Conservation (phyloP, 35 echinoderm and acorn worm genomes). For the Eucidaris tribuloides region DNA sequence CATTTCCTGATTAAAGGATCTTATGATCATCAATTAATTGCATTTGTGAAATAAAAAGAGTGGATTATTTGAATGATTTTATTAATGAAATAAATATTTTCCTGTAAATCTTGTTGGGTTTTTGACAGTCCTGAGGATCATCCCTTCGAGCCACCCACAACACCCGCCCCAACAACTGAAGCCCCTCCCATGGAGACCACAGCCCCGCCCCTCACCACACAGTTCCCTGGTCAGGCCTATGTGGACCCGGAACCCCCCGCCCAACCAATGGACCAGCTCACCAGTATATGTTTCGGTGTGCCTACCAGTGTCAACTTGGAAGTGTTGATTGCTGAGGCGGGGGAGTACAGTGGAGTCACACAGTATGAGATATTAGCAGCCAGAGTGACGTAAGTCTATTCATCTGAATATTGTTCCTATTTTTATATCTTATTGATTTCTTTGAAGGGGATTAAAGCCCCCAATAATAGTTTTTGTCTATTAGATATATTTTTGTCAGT, state of each 20-base stretch:
- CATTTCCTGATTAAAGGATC: too few species aligned
- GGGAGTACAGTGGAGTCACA: constrained; percentile 47
- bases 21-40: too few species aligned
- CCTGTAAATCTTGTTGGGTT: too few species aligned
- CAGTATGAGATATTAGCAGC: constrained; percentile 73
- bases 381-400: constrained; percentile 58
- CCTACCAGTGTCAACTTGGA: constrained; percentile 85
- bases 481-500: too few species aligned
- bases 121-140: constrained; percentile 10
- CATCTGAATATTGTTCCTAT: too few species aligned
- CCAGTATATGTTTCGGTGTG: constrained; percentile 67
- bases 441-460: too few species aligned
- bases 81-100: too few species aligned
- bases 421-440: too few species aligned
- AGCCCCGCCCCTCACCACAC: not conserved
- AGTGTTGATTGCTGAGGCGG: constrained; percentile 73
- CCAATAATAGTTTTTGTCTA: too few species aligned
- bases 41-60: too few species aligned
- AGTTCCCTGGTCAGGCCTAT: constrained; percentile 43
- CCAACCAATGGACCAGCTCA: constrained; percentile 50
- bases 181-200: constrained; percentile 2
- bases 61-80: too few species aligned
- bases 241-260: constrained; percentile 25
- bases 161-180: not conserved
- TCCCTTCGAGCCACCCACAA: constrained; percentile 24